Base-by-base conservation (phyloP, 1,140 invertebrate species). In the Drusus annulatus region DNA sequence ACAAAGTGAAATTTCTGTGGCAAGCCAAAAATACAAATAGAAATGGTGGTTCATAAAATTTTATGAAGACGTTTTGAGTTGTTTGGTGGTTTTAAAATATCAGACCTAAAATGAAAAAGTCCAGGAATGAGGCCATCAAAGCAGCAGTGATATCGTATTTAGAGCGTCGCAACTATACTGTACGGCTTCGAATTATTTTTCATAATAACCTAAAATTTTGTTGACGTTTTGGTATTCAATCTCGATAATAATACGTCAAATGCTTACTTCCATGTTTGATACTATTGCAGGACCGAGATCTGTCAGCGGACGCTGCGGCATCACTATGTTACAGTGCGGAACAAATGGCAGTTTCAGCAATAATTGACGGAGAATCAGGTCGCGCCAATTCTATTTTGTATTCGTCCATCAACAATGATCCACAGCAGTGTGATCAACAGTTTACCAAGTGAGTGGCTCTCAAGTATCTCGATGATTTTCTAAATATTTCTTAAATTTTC, bases 361-460 rank as follows among this genome's bases (percentile, higher is more conserved):
- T 90, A 78, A 86, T 90, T 31, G 88, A 90, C 78, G 88, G 88
- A 84, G 89, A 89, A 84, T 85, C 89, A 8, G 89, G 89, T 85
- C 86, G 89, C 15, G 85, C 88, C 6, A 90, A 90, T 84, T 90
- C 89, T 45, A 89, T 90, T 75, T 84, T 90, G 51, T 90, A 89
- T 84, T 90, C 89, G 7, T 91, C 90, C 69, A 91, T 92, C 3
- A 92, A 91, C 76, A 92, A 91, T 83, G 91, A 92, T 84, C 89
- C 91, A 15, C 87, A 87, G 13, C 90, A 90, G 76, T 91, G 91
- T 74, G 91, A 92, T 79, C 86, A 90, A 81, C 91, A 92, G 81
- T 92, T 92, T 80, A 87, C 88, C 10, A 90, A 87, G 89, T 90
- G 17, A 10, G 28, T 69, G 6, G 45, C 8, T 56, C 8, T 56